Evolutionary conservation across 1,140 invertebrate genomes (phyloP), one percentile per base, ranked within the genome.

Genomic region (Brachionus manjavacas): DNA sequence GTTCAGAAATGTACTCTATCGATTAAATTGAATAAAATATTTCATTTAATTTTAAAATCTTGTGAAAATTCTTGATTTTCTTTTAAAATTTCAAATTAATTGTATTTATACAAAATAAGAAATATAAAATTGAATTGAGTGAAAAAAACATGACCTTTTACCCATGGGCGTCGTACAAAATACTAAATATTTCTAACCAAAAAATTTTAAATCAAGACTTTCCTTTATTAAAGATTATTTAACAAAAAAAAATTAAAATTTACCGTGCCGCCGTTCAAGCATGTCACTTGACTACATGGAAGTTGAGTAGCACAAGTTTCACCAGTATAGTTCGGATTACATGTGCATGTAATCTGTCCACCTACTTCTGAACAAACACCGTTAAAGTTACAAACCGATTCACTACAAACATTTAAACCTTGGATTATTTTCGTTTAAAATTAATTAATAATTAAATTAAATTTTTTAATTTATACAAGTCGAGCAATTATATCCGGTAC

Each of bases 251-350:
- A 74, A 80, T 41, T 60, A 25, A 20, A 60, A 16, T 16, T 80
- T 80, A 80, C 78, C 12, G 78, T 80, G 23, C 46, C 78, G 7
- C 55, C 55, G 31, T 80, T 80, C 23, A 55, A 35, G 20, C 78
- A 80, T 52, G 78, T 31, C 6, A 35, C 39, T 39, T 25, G 49
- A 39, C 46, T 60, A 28, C 79, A 60, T 3, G 79, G 52, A 20
- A 64, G 39, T 12, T 31, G 49, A 3, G 31, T 83, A 20, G 23
- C 81, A 55, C 81, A 83, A 49, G 28, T 39, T 2, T 31, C 4
- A 46, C 81, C 81, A 31, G 68, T 52, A 31, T 1, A 72, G 23
- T 46, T 46, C 25, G 60, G 28, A 41, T 64, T 55, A 28, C 81
- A 83, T 3, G 39, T 68, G 20, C 81, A 83, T 31, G 7, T 70